Percentiles rank a stretch among this genome's conserved stretches.
phyloP scores from a whole-genome alignment of 2,797 vertebrate genomes.

The Pipistrellus nathusii region DNA sequence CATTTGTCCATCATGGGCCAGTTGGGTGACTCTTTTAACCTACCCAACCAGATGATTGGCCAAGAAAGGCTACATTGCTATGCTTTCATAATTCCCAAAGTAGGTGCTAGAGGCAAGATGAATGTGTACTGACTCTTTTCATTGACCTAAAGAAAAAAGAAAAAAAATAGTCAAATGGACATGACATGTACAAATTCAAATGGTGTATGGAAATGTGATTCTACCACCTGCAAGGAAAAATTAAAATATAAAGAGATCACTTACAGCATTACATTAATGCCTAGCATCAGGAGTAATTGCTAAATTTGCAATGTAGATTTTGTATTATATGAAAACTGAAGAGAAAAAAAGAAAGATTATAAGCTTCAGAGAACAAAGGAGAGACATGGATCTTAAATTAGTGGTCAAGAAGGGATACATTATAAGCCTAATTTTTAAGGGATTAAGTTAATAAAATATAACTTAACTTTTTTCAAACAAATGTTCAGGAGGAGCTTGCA shows the following conservation, averaged over 20 bases:
- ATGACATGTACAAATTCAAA: neutral
- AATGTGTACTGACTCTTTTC: neutral
- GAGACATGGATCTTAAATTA: neutral
- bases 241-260: neutral
- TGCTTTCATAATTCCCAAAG: neutral
- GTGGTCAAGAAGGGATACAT: neutral
- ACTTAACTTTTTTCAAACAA: neutral
- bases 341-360: neutral
- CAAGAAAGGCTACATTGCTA: neutral
- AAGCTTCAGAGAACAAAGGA: neutral
- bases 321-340: neutral
- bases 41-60: neutral
- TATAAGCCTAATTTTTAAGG: neutral
- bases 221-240: neutral
- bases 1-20: neutral
- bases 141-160: neutral
- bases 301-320: neutral
- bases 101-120: neutral
- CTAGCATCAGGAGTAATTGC: neutral
- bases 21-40: neutral
- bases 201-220: neutral
- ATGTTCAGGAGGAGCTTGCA: neutral
- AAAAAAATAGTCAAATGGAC: neutral
- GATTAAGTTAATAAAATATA: conserved; percentile 22
- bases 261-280: neutral